These are phyloP conservation scores for Scaptomyza parva DNA, from an alignment of 2,888 invertebrate genomes.

Conservation along the genomic window DNA sequence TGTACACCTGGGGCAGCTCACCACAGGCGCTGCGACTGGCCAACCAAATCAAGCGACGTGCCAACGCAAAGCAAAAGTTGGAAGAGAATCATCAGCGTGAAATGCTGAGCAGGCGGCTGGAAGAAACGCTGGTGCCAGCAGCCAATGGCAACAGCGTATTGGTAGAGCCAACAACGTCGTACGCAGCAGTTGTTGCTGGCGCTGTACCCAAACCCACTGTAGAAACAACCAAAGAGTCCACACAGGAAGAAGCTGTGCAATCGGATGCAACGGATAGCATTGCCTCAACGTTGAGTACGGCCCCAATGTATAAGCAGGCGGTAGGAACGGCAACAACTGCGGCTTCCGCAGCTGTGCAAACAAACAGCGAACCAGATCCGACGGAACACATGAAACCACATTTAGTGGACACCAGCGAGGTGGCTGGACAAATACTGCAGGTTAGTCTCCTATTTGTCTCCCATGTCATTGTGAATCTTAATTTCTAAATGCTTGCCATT, in stretches of 20 bases:
- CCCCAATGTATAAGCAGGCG: constrained; percentile 12
- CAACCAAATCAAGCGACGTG: constrained; percentile 87
- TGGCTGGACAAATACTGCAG: constrained; percentile 88
- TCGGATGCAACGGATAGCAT: constrained; percentile 57
- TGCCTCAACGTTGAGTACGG: constrained; percentile 1
- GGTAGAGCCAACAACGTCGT: constrained; percentile 68
- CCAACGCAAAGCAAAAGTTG: constrained; percentile 86
- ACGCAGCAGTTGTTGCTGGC: constrained; percentile 58
- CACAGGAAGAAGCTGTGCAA: constrained; percentile 42
- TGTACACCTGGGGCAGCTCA: constrained; percentile 92
- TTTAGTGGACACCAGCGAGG: constrained; percentile 87
- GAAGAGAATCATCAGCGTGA: constrained; percentile 85
- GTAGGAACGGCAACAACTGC: constrained; percentile 1
- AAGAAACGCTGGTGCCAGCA: constrained; percentile 73
- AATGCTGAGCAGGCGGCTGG: constrained; percentile 81
- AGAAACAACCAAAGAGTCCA: constrained; percentile 59
- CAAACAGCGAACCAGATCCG: constrained; percentile 71
- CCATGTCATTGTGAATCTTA: neutral
- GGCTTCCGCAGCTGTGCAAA: constrained; percentile 3
- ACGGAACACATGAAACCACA: constrained; percentile 87
- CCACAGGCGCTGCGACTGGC: constrained; percentile 90
- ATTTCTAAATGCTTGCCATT: neutral
- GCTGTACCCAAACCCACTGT: constrained; percentile 46
- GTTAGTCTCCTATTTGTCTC: constrained; percentile 81
- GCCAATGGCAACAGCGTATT: constrained; percentile 23